A percentile compares a stretch with the other conserved stretches of the same genome.
Conservation (phyloP, 2,113 vertebrate genomes). For the Hyaena hyaena region DNA sequence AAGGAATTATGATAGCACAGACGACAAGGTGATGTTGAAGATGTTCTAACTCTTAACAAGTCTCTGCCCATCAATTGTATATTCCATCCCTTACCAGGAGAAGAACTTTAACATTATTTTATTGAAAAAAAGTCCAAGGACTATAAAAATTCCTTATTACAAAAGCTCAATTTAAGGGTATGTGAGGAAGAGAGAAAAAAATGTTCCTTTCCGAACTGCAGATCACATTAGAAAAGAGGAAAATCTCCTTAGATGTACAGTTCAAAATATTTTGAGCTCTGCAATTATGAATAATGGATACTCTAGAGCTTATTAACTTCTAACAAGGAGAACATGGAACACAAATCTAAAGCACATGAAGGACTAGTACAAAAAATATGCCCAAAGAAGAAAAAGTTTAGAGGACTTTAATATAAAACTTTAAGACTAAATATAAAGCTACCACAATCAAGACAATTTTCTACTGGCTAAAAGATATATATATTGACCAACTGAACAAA, state of each 20-base stretch:
- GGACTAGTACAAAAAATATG: background rate
- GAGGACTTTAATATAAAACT: background rate
- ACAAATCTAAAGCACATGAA: background rate
- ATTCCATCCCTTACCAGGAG: background rate
- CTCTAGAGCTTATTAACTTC: background rate
- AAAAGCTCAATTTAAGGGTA: background rate
- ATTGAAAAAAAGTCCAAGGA: background rate
- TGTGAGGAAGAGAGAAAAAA: background rate
- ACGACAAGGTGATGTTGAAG: background rate
- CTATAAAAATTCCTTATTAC: background rate
- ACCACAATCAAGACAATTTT: background rate
- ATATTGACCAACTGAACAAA: background rate
- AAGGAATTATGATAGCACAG: background rate
- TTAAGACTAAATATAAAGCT: background rate
- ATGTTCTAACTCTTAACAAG: background rate
- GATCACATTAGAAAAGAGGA: background rate
- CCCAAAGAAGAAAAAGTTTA: background rate
- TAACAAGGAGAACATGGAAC: background rate
- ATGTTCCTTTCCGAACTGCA: background rate
- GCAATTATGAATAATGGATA: background rate
- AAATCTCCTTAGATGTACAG: background rate
- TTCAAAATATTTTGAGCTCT: conserved; percentile 20
- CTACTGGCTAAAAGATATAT: background rate
- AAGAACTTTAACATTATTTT: background rate
- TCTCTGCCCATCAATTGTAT: background rate